Conservation (phyloP, 2,113 vertebrate species). For the Pelvicachromis taeniatus region DNA sequence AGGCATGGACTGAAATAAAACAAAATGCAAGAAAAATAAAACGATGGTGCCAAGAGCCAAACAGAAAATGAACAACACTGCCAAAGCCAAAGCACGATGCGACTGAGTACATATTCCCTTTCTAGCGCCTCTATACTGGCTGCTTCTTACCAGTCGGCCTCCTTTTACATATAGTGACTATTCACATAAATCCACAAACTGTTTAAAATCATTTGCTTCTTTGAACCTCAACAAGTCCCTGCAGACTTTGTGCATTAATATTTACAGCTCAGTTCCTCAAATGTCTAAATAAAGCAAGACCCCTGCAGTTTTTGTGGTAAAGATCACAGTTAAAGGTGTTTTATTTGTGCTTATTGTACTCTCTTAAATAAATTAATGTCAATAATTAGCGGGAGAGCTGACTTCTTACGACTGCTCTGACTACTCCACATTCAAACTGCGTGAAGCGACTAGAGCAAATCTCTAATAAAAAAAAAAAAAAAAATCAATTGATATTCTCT, state of each 20-base stretch:
- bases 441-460: slow-evolving; percentile 35
- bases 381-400: slow-evolving; percentile 38
- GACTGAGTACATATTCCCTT: neutral
- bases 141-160: neutral
- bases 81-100: slow-evolving; percentile 4
- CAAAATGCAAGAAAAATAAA: slow-evolving; percentile 27
- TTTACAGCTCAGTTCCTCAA: slow-evolving; percentile 32
- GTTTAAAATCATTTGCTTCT: slow-evolving; percentile 35
- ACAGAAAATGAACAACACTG: neutral
- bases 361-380: slow-evolving; percentile 41
- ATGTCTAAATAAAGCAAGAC: slow-evolving; percentile 1
- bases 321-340: slow-evolving; percentile 33
- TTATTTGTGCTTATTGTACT: slow-evolving; percentile 39
- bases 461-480: neutral
- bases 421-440: slow-evolving; percentile 18
- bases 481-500: slow-evolving; percentile 51
- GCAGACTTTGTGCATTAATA: slow-evolving; percentile 27
- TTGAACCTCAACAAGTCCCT: slow-evolving; percentile 20
- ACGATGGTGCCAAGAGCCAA: slow-evolving; percentile 23
- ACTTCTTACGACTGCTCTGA: slow-evolving; percentile 25
- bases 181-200: slow-evolving; percentile 36
- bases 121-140: neutral
- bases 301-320: slow-evolving; percentile 1
- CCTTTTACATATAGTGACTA: neutral
- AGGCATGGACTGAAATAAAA: slow-evolving; percentile 48